Evolutionary conservation across 2,797 vertebrate species (phyloP).

Genomic region (Xenentodon cancila): DNA sequence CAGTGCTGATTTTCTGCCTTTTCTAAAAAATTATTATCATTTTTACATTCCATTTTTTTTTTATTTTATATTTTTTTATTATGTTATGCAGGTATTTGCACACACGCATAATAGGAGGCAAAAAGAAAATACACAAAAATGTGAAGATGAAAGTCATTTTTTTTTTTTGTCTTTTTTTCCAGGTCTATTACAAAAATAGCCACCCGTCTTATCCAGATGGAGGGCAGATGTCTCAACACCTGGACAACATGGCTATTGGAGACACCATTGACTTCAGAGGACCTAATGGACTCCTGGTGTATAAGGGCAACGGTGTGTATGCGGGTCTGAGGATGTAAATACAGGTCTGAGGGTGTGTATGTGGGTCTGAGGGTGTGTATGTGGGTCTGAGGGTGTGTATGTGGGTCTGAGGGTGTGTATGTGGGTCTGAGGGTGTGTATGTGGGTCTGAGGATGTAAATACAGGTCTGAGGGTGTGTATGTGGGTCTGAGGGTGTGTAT

Average conservation of each 20-base stretch:
- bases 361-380: constrained; percentile 66
- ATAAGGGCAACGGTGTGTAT: constrained; percentile 82
- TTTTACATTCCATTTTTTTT: too few relatives aligned
- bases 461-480: too few relatives aligned
- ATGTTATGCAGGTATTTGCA: too few relatives aligned
- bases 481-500: constrained; percentile 66
- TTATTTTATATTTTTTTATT: too few relatives aligned
- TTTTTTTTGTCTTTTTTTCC: not conserved
- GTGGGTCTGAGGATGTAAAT: not conserved
- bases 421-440: constrained; percentile 66
- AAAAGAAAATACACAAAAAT: too few relatives aligned
- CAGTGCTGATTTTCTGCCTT: too few relatives aligned
- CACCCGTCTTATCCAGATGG: constrained; percentile 89
- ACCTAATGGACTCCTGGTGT: constrained; percentile 89
- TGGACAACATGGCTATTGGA: constrained; percentile 87
- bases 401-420: constrained; percentile 66
- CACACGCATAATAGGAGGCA: too few relatives aligned
- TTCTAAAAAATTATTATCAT: too few relatives aligned
- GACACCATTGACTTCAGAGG: constrained; percentile 90
- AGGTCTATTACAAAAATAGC: constrained; percentile 91
- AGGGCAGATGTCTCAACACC: constrained; percentile 92
- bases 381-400: constrained; percentile 66
- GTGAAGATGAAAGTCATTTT: too few relatives aligned
- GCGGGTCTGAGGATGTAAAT: not conserved
- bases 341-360: constrained; percentile 65